Evolutionary conservation across 2,797 vertebrate genomes (phyloP).

Genomic region (Platalea minor): DNA sequence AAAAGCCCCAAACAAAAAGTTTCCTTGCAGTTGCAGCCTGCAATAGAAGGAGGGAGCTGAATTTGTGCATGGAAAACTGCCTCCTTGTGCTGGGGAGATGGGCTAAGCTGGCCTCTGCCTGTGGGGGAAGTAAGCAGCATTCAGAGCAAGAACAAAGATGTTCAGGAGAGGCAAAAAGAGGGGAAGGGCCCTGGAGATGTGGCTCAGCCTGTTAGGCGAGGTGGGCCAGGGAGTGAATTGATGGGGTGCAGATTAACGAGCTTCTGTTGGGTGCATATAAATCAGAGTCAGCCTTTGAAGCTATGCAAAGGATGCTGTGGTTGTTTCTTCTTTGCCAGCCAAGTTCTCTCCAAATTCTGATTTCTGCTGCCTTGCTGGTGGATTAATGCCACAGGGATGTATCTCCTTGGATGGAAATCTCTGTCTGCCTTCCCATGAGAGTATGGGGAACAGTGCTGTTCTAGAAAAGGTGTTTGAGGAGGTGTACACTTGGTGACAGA

Average conservation of each 20-base stretch:
- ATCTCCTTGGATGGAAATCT: background rate
- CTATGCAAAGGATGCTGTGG: background rate
- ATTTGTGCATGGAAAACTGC: background rate
- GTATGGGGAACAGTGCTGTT: background rate
- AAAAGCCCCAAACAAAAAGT: background rate
- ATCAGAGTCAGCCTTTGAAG: slow-evolving; percentile 3
- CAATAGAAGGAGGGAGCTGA: background rate
- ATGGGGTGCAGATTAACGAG: background rate
- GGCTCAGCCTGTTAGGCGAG: background rate
- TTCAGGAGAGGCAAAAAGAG: background rate
- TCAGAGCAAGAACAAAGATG: background rate
- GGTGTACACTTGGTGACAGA: background rate
- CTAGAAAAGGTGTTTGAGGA: background rate
- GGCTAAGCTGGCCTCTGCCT: background rate
- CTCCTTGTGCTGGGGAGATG: background rate
- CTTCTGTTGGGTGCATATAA: background rate
- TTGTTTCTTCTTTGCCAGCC: background rate
- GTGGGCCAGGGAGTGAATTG: background rate
- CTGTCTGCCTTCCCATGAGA: background rate
- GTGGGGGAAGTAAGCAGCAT: background rate
- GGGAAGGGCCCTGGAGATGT: background rate
- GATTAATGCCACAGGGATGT: background rate
- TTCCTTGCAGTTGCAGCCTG: background rate
- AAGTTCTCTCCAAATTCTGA: background rate
- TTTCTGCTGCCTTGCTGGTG: background rate